Evolutionary conservation across 2,797 vertebrate species (phyloP).

Genomic region (Hylomyscus alleni): DNA sequence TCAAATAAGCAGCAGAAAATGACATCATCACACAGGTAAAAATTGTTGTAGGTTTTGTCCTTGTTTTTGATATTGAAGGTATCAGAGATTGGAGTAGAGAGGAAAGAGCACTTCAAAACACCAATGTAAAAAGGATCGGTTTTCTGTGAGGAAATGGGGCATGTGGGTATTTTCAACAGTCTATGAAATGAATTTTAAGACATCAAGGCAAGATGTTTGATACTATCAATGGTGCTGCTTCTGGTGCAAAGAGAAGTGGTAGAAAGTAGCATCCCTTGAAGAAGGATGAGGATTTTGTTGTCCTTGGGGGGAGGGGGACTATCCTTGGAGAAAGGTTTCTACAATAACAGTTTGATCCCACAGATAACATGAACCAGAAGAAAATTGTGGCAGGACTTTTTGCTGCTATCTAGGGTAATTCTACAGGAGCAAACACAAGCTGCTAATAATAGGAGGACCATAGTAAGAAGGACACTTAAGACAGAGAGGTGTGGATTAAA

Average conservation of each 20-base stretch:
- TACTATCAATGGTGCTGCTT: neutral
- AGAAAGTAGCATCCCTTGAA: neutral
- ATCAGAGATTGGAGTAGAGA: neutral
- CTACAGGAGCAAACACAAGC: too few relatives aligned
- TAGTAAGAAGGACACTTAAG: neutral
- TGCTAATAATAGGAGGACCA: neutral
- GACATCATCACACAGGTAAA: neutral
- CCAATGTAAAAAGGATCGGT: neutral
- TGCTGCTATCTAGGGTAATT: neutral
- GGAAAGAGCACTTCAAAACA: neutral
- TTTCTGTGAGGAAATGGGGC: neutral
- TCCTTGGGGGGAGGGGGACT: neutral
- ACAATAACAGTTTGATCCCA: neutral
- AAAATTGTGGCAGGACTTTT: neutral
- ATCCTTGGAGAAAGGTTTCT: neutral
- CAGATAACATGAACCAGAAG: neutral
- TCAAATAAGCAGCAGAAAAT: neutral
- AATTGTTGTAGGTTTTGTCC: neutral
- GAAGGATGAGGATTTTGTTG: neutral
- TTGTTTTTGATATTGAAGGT: neutral
- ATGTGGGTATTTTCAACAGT: neutral
- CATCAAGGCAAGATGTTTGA: neutral
- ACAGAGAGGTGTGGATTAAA: neutral
- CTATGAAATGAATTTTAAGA: neutral
- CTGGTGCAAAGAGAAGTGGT: accelerated